Evolutionary conservation across 2,797 vertebrate genomes (phyloP).

Genomic region (Neosalanx taihuensis): DNA sequence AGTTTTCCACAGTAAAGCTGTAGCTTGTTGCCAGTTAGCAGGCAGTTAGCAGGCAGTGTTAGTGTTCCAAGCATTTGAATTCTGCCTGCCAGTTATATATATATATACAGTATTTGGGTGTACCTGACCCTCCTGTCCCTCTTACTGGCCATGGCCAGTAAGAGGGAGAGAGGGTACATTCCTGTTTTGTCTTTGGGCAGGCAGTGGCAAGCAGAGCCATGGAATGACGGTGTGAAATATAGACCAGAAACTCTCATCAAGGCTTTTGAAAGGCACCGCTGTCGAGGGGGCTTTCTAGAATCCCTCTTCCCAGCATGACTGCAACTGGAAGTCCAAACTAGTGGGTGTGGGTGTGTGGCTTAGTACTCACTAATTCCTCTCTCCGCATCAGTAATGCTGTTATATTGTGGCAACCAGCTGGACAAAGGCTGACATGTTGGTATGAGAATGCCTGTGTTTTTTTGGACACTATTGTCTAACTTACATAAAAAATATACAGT

Average conservation of each 20-base stretch:
- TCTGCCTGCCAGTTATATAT: no score
- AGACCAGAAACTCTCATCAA: slow-evolving; percentile 46
- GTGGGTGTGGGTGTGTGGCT: slow-evolving; percentile 10
- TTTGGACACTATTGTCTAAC: not conserved
- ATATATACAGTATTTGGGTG: no score
- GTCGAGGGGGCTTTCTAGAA: slow-evolving; percentile 37
- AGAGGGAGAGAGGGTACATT: slow-evolving; percentile 40
- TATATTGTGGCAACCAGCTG: slow-evolving; percentile 29
- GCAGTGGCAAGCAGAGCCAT: slow-evolving; percentile 47
- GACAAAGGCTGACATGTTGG: slow-evolving; percentile 26
- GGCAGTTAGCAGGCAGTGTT: no score
- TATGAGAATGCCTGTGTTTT: slow-evolving; percentile 21
- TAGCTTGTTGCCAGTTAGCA: not conserved
- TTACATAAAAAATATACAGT: no score
- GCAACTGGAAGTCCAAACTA: slow-evolving; percentile 8
- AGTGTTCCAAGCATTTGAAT: no score
- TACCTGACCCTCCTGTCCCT: no score
- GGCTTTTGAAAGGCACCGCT: slow-evolving; percentile 42
- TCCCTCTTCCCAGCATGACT: slow-evolving; percentile 30
- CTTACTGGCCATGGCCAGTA: slow-evolving; percentile 28
- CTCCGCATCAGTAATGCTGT: slow-evolving; percentile 23
- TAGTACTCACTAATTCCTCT: slow-evolving; percentile 31
- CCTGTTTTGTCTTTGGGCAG: slow-evolving; percentile 42
- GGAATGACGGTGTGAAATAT: slow-evolving; percentile 45
- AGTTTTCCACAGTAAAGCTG: no score